Conservation (phyloP, 92 coral and sea anemone genomes). For the Heliopora coerulea region DNA sequence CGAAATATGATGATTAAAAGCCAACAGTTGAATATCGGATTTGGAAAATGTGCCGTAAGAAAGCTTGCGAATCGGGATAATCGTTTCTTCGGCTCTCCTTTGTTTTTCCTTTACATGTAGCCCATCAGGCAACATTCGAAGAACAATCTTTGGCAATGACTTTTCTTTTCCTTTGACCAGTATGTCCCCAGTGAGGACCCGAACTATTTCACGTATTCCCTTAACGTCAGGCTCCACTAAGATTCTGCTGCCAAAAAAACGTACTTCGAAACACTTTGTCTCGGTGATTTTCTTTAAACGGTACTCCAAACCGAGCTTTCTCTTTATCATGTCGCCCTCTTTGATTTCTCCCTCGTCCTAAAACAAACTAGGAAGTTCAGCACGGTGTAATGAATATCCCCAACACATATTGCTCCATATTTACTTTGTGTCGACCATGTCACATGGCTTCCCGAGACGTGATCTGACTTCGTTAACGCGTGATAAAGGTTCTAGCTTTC, state of each 20-base stretch:
- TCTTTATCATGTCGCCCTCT: constrained; percentile 62
- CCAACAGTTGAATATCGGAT: constrained; percentile 66
- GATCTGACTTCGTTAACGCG: not conserved
- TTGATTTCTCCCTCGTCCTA: constrained; percentile 4
- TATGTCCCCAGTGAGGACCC: constrained; percentile 54
- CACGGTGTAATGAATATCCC: constrained; percentile 6
- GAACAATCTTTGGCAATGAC: constrained; percentile 68
- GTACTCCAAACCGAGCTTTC: constrained; percentile 60
- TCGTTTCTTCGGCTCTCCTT: constrained; percentile 29
- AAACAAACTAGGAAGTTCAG: not conserved
- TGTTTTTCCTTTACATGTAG: constrained; percentile 61
- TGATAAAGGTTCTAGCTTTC: not conserved
- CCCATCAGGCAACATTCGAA: constrained; percentile 70
- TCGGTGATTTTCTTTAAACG: constrained; percentile 51
- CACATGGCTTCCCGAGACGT: not conserved
- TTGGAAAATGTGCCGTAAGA: constrained; percentile 79
- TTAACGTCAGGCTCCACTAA: constrained; percentile 72
- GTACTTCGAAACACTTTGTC: constrained; percentile 68
- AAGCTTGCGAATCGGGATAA: constrained; percentile 69
- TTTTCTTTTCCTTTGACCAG: constrained; percentile 61
- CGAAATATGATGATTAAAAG: constrained; percentile 87
- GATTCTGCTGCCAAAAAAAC: constrained; percentile 70
- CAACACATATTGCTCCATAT: not conserved
- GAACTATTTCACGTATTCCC: constrained; percentile 78
- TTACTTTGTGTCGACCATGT: constrained; percentile 9